Conservation (phyloP, 1,140 invertebrate genomes). For the Choristoneura fumiferana region DNA sequence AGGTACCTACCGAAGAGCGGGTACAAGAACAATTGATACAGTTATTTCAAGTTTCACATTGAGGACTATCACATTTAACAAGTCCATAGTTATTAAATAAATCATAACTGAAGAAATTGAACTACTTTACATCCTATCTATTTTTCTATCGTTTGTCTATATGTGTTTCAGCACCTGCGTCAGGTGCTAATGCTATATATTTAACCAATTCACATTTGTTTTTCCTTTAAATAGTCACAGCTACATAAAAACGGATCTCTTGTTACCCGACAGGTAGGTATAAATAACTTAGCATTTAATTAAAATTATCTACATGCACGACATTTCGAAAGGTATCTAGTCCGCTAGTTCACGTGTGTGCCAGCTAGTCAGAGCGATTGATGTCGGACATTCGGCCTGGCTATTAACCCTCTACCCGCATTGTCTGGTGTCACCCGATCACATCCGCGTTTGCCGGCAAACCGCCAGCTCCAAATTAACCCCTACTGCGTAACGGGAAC, state of each 20-base stretch:
- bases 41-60: neutral
- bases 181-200: too few relatives aligned
- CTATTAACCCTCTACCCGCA: conserved; percentile 29
- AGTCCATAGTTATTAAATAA: too few relatives aligned
- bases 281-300: conserved; percentile 14
- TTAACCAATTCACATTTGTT: too few relatives aligned
- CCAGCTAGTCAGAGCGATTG: neutral
- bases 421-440: conserved; percentile 31
- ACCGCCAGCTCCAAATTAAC: conserved; percentile 5
- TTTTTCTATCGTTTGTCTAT: too few relatives aligned
- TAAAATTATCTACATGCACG: conserved; percentile 11
- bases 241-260: neutral
- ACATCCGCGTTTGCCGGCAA: conserved; percentile 33
- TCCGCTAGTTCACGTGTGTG: conserved; percentile 23
- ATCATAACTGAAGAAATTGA: too few relatives aligned
- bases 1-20: neutral
- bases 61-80: too few relatives aligned
- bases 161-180: too few relatives aligned
- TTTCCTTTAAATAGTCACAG: too few relatives aligned
- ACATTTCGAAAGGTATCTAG: conserved; percentile 8
- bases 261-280: neutral
- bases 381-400: conserved; percentile 10
- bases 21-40: conserved; percentile 1
- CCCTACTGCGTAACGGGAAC: neutral
- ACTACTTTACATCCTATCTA: too few relatives aligned